Base-by-base conservation (phyloP, 2,113 vertebrate species). In the Mobula hypostoma region DNA sequence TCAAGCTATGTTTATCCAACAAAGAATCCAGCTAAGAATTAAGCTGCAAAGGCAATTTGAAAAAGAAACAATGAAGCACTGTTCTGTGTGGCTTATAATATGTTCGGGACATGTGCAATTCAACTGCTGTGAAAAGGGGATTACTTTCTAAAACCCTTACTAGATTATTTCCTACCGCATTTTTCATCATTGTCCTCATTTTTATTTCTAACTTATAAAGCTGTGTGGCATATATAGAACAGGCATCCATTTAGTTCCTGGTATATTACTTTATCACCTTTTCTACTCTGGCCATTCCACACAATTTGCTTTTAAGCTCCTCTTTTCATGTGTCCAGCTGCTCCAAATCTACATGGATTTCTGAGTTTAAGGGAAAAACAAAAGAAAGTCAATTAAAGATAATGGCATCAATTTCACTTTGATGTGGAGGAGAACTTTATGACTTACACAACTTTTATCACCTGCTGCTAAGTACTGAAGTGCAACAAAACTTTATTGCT, bases 41-140 rank as follows among this genome's bases (percentile, higher is more conserved):
- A 90, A 21, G 85, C 61, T 61, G 61, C 83, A 87, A 87, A 61
- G 58, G n/a, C 29, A 90, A 90, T 15, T 90, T 90, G 85, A 90
- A 90, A 63, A 66, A 90, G 61, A 32, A 90, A 90, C 58, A 90
- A 66, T 19, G 12, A n/a, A 15, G n/a, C 61, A 68, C 61, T 90
- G 85, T 90, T 90, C 61, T 90, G 29, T 17, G 61, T n/a, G 17
- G 85, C 85, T 90, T 90, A 68, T 32, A 90, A 32, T 90, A 36
- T 66, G 85, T 90, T 61, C 36, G 85, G 85, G 85, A 90, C 85
- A 90, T 68, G 61, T 66, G 85, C 85, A 90, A 90, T 90, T 90
- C 61, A 90, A 90, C 85, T 32, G 63, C 85, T 32, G 85, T 7
- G 61, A 66, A 66, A 74, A 90, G 61, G 61, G 85, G 85, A 90